A percentile compares a stretch with the other conserved stretches of the same genome.
Conservation (phyloP, 2,797 vertebrate genomes). For the Macropodus opercularis region DNA sequence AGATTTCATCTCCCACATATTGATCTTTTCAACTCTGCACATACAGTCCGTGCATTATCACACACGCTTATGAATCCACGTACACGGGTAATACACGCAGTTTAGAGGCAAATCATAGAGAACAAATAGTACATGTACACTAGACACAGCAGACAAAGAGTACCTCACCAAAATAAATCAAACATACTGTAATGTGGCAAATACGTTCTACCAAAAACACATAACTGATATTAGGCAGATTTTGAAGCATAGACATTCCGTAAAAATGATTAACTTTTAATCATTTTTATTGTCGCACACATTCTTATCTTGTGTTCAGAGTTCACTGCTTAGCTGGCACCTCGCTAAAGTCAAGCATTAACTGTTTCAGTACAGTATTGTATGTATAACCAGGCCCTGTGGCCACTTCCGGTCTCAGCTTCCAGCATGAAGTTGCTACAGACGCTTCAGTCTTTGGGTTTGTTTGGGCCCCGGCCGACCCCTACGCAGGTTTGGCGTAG, state of each 20-base stretch:
- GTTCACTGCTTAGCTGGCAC: slow-evolving; percentile 37
- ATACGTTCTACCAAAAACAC: neutral
- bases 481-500: slow-evolving; percentile 32
- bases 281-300: no score
- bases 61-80: slow-evolving; percentile 6
- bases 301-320: no score
- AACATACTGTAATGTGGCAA: neutral
- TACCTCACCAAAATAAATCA: neutral
- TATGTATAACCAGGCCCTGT: slow-evolving; percentile 15
- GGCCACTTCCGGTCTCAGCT: slow-evolving; percentile 12
- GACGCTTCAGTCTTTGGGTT: slow-evolving; percentile 1
- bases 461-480: slow-evolving; percentile 23
- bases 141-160: slow-evolving; percentile 1
- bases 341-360: slow-evolving; percentile 28
- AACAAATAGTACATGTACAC: neutral
- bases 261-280: no score
- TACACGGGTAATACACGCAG: slow-evolving; percentile 16
- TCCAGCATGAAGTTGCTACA: slow-evolving; percentile 5
- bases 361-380: slow-evolving; percentile 24
- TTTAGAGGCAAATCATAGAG: slow-evolving; percentile 6
- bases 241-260: slow-evolving; percentile 18
- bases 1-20: slow-evolving; percentile 6
- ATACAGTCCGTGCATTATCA: neutral
- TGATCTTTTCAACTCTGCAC: slow-evolving; percentile 1
- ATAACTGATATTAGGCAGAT: neutral